A percentile compares a stretch with the other conserved stretches of the same genome.
Evolutionary conservation across 2,113 vertebrate species (phyloP).

Genomic region (Nycticryphes semicollaris): DNA sequence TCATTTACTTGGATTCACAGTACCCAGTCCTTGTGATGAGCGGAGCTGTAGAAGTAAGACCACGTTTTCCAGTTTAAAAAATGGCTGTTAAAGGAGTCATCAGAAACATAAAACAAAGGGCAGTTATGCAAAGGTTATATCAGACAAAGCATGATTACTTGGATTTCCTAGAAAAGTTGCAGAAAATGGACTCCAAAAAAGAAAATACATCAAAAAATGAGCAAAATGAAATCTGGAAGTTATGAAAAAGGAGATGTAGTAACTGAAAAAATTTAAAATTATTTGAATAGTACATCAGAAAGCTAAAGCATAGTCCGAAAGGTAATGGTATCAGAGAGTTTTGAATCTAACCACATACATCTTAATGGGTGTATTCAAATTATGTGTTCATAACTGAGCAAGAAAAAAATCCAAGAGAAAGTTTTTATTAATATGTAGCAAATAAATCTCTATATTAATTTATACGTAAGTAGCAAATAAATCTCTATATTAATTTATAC

Average conservation of each 20-base stretch:
- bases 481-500: background rate
- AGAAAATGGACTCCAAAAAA: background rate
- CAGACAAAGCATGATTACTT: background rate
- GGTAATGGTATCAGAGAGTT: background rate
- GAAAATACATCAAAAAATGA: background rate
- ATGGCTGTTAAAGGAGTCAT: background rate
- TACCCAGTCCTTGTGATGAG: background rate
- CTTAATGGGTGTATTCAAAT: background rate
- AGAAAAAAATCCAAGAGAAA: background rate
- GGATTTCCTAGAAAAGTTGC: background rate
- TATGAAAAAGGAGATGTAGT: background rate
- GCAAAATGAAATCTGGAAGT: background rate
- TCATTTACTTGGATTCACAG: background rate
- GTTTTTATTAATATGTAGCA: background rate
- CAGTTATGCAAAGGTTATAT: background rate
- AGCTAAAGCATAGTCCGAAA: background rate
- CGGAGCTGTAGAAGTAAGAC: background rate
- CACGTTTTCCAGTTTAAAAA: background rate
- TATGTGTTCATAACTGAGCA: background rate
- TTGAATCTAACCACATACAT: background rate
- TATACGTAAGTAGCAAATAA: background rate
- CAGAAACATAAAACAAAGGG: background rate
- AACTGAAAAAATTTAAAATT: background rate
- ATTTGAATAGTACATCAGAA: background rate
- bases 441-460: background rate